Percentiles rank a stretch among this genome's conserved stretches.
phyloP scores from a whole-genome alignment of 2,888 invertebrate genomes.

The Drosophila vallismaia region DNA sequence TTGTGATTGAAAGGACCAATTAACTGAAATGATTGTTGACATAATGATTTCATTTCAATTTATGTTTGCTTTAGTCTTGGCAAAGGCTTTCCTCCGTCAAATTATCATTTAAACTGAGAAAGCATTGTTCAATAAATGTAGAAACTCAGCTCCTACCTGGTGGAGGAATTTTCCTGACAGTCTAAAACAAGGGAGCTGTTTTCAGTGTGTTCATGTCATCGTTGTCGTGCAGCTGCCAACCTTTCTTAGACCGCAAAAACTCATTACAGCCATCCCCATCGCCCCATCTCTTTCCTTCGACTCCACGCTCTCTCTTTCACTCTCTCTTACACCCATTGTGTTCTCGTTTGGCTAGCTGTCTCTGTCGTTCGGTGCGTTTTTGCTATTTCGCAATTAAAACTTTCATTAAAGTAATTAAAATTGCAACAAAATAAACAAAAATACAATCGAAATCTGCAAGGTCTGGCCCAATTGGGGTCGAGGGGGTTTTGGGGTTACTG shows the following conservation, averaged over 20 bases:
- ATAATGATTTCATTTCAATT: too few relatives aligned
- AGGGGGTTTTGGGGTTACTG: background rate
- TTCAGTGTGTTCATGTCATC: constrained; percentile 37
- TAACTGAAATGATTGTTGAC: too few relatives aligned
- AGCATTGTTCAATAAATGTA: background rate
- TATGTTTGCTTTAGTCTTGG: too few relatives aligned
- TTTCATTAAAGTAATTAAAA: constrained; percentile 84
- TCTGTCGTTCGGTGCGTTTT: constrained; percentile 55
- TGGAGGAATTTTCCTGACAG: constrained; percentile 11
- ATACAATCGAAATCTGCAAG: constrained; percentile 73
- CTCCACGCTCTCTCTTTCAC: constrained; percentile 9
- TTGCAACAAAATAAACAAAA: constrained; percentile 81
- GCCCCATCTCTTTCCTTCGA: constrained; percentile 1
- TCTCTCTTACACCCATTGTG: constrained; percentile 14
- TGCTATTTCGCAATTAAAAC: constrained; percentile 82
- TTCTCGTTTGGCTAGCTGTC: constrained; percentile 23
- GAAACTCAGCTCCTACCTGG: background rate
- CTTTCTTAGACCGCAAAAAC: constrained; percentile 79
- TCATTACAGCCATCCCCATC: constrained; percentile 60
- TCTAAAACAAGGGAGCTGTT: constrained; percentile 3
- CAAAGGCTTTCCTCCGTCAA: background rate
- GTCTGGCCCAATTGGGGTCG: constrained; percentile 35
- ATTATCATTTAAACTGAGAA: constrained; percentile 3
- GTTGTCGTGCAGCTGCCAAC: constrained; percentile 60
- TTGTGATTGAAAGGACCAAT: too few relatives aligned